Conservation (phyloP, 2,113 vertebrate species). For the Terrapene triunguis region DNA sequence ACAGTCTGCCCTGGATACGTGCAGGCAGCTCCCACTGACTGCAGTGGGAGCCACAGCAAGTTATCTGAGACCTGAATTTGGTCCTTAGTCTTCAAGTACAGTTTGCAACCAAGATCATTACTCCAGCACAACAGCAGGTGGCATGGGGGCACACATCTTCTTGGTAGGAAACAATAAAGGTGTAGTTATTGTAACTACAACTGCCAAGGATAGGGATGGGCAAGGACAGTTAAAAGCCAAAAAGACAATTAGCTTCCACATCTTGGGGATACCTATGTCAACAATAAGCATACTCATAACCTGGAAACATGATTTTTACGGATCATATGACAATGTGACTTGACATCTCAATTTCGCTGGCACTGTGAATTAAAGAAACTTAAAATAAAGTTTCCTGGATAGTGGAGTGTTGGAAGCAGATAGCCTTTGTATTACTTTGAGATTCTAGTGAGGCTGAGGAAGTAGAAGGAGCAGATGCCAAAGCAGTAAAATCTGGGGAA, state of each 20-base stretch:
- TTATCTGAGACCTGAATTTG: background rate
- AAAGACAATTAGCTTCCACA: background rate
- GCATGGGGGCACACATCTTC: background rate
- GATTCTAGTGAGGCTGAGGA: slow-evolving; percentile 7
- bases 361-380: background rate
- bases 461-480: slow-evolving; percentile 52
- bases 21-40: background rate
- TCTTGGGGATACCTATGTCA: background rate
- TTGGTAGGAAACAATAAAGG: background rate
- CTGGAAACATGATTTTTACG: background rate
- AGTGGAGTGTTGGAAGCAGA: slow-evolving; percentile 47
- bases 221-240: background rate
- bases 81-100: background rate
- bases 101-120: background rate
- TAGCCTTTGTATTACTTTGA: slow-evolving; percentile 44
- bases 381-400: slow-evolving; percentile 46
- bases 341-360: background rate
- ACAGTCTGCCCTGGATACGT: background rate
- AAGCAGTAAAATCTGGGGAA: slow-evolving; percentile 48
- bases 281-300: background rate
- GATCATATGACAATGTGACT: background rate
- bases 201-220: background rate
- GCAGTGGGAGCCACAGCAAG: background rate
- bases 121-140: background rate
- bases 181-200: background rate